Percentiles rank a stretch among this genome's conserved stretches.
phyloP scores from a whole-genome alignment of 2,113 vertebrate species.

The Variabilichromis moorii region DNA sequence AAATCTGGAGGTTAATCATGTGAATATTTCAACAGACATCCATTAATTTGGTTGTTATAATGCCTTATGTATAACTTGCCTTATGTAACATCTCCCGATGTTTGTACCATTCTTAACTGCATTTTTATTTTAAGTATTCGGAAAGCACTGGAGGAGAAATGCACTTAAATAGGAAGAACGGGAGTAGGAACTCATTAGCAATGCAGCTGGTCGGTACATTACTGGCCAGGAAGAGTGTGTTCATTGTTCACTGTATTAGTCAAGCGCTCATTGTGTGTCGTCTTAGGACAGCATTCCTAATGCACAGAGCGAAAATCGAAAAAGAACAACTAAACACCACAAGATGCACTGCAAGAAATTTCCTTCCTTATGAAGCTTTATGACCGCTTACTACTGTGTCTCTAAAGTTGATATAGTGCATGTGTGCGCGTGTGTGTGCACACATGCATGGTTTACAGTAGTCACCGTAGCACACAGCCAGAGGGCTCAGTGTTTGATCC shows the following conservation, averaged over 20 bases:
- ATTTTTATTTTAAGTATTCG: conserved; percentile 28
- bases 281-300: conserved; percentile 23
- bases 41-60: conserved; percentile 72
- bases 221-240: not conserved
- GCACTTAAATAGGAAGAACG: conserved; percentile 43
- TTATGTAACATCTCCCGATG: conserved; percentile 42
- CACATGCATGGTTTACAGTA: conserved; percentile 29
- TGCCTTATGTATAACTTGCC: conserved; percentile 65
- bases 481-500: conserved; percentile 75
- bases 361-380: not conserved
- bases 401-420: not conserved
- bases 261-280: conserved; percentile 16
- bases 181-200: conserved; percentile 20
- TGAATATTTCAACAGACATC: conserved; percentile 68
- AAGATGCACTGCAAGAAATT: conserved; percentile 17
- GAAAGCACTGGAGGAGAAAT: conserved; percentile 43
- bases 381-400: not conserved
- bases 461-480: conserved; percentile 56
- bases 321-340: not conserved
- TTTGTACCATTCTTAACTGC: conserved; percentile 29
- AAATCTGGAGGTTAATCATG: conserved; percentile 57
- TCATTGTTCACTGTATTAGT: conserved; percentile 39
- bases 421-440: not conserved
- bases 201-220: conserved; percentile 25
- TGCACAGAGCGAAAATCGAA: not conserved